Conservation (phyloP, 2,113 vertebrate genomes). For the Corvus moneduloides region DNA sequence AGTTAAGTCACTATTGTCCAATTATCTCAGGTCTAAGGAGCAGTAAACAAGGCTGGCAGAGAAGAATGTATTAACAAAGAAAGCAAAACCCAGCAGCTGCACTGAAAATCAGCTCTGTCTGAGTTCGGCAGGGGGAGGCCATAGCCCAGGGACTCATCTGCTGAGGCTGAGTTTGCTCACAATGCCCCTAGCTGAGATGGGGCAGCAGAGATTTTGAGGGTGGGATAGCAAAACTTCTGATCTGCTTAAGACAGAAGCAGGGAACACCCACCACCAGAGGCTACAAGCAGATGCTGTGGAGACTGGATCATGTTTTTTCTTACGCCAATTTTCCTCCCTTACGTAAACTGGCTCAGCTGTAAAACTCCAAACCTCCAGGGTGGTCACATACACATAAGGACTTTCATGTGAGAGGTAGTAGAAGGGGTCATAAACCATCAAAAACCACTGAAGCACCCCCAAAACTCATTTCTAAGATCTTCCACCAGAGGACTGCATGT, state of each 20-base stretch:
- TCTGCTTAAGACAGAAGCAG: rapidly evolving
- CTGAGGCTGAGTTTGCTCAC: not conserved
- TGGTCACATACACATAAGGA: rapidly evolving
- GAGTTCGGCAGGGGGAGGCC: rapidly evolving
- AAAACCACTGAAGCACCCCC: not conserved
- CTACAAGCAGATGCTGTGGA: not conserved
- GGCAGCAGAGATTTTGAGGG: not conserved
- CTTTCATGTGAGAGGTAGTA: not conserved
- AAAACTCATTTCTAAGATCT: not conserved
- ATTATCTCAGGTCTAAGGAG: not conserved
- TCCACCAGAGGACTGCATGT: not conserved
- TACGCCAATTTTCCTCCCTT: not conserved
- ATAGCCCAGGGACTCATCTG: not conserved
- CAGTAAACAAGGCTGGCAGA: not conserved
- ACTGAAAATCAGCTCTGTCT: not conserved
- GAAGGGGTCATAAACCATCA: not conserved
- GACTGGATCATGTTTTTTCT: not conserved
- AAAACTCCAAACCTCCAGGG: not conserved
- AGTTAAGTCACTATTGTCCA: not conserved
- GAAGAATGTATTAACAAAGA: not conserved
- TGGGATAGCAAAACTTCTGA: not conserved
- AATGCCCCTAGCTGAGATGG: not conserved
- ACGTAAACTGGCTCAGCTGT: not conserved
- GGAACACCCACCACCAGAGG: not conserved
- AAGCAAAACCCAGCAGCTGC: not conserved